Evolutionary conservation across 2,888 invertebrate species (phyloP), one percentile per base, ranked within the genome.

Genomic region (Prosopocoilus inquinatus): DNA sequence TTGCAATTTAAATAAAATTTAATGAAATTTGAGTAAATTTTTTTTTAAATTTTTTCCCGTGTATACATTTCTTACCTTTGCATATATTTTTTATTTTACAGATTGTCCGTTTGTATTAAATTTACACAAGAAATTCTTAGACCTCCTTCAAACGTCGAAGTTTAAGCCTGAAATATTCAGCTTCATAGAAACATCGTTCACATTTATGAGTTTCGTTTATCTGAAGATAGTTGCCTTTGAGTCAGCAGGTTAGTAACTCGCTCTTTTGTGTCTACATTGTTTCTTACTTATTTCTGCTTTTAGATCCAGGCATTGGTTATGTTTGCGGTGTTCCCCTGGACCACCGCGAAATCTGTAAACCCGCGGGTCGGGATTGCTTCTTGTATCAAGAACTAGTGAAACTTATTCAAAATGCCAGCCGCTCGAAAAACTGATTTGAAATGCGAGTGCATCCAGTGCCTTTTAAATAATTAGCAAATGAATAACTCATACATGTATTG

Each of bases 301-400:
- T 77, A 91, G 92, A 94, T 80, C 89, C 90, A 0, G 90, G 90
- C 9, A 82, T 90, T 53, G 94, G 93, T 1, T 83, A 86, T 15
- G 83, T 89, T 50, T 84, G 85, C 65, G 86, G 87, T 15, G 84
- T 93, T 9, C 84, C 87, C 0, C 80, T 90, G 48, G 90, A 93
- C 75, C 94, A 94, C 77, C 77, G 92, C 39, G 89, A 91, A 75
- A 90, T 93, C 57, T 94, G 94, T 78, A 94, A 94, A 73, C 93
- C 93, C 0, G 81, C 86, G 38, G 85, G 86, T 64, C 79, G 88
- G 16, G 76, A 80, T 46, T 89, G 89, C 65, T 82, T 84, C 57
- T 75, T 90, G 2, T 90, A 90, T 75, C 81, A 80, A 45, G 86
- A 88, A 71, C 77, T 90, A 35, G 79, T 84, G 32, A 80, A 81